phyloP scores from a whole-genome alignment of 2,113 vertebrate species.

The Tricholaema leucomelas region DNA sequence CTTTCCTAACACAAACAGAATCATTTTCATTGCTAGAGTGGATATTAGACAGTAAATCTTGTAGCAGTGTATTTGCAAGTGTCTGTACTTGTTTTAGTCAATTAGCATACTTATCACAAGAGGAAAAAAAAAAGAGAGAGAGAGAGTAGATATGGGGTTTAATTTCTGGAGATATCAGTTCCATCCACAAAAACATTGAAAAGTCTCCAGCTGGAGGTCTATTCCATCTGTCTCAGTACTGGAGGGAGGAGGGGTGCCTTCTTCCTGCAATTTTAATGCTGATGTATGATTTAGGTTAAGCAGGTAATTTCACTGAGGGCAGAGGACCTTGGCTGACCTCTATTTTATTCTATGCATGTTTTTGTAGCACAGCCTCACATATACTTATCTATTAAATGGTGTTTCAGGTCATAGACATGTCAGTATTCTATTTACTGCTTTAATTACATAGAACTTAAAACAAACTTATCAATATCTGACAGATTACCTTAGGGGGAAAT shows the following conservation, averaged over 20 bases:
- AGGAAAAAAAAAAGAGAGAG: not conserved
- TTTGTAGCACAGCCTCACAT: not conserved
- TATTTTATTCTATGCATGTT: not conserved
- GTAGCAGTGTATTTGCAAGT: constrained; percentile 40
- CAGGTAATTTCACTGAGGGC: constrained; percentile 8
- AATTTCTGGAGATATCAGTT: constrained; percentile 57
- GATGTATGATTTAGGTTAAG: constrained; percentile 44
- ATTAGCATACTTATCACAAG: constrained; percentile 49
- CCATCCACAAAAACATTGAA: constrained; percentile 46
- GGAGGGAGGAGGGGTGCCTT: constrained; percentile 15
- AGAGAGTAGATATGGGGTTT: constrained; percentile 21
- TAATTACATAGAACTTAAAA: constrained; percentile 51
- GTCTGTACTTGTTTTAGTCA: constrained; percentile 40
- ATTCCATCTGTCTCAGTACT: constrained; percentile 56
- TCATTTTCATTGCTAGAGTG: constrained; percentile 62
- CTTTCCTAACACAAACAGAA: constrained; percentile 70
- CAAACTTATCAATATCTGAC: constrained; percentile 51
- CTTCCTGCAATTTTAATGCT: constrained; percentile 41
- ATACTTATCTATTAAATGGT: constrained; percentile 7
- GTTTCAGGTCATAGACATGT: constrained; percentile 26
- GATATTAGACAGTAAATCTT: constrained; percentile 71
- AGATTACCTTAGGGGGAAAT: constrained; percentile 23
- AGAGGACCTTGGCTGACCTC: constrained; percentile 51
- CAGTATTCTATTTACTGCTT: constrained; percentile 55
- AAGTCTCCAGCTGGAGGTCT: constrained; percentile 43